phyloP scores from a whole-genome alignment of 2,888 invertebrate species.

The Pollenia angustigena region DNA sequence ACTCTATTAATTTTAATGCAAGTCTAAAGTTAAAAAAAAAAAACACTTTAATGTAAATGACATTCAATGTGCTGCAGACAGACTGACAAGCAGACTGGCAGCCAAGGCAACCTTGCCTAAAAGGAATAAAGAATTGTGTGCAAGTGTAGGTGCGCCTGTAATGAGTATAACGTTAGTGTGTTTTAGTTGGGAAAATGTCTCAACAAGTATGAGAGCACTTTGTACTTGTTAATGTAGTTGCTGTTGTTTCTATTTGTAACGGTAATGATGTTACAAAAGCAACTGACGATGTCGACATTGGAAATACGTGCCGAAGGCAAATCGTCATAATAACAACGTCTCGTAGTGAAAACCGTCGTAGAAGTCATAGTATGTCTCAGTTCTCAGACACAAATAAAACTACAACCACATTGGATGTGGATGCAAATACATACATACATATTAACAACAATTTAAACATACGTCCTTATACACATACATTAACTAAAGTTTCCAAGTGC shows the following conservation, averaged over 20 bases:
- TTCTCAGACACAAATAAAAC: conserved; percentile 19
- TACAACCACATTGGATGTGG: conserved; percentile 2
- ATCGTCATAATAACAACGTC: conserved; percentile 27
- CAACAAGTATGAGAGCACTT: conserved; percentile 44
- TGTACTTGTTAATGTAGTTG: conserved; percentile 51
- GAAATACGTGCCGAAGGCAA: conserved; percentile 58
- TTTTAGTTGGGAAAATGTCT: conserved; percentile 37
- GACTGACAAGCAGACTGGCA: background rate
- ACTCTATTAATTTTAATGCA: conserved; percentile 67
- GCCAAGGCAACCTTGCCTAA: conserved; percentile 54
- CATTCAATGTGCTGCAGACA: conserved; percentile 51
- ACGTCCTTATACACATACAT: background rate
- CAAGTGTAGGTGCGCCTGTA: background rate
- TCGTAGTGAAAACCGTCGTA: background rate
- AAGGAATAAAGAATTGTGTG: conserved; percentile 13
- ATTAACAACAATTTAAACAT: conserved; percentile 21
- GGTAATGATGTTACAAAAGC: conserved; percentile 53
- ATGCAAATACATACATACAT: background rate
- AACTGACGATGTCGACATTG: conserved; percentile 53
- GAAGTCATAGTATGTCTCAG: background rate
- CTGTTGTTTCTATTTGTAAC: conserved; percentile 47
- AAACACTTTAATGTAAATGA: conserved; percentile 66
- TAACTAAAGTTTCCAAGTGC: no score
- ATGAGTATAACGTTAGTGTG: background rate
- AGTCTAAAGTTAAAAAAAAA: conserved; percentile 30